phyloP scores from a whole-genome alignment of 2,797 vertebrate genomes.

The Sciurus carolinensis region DNA sequence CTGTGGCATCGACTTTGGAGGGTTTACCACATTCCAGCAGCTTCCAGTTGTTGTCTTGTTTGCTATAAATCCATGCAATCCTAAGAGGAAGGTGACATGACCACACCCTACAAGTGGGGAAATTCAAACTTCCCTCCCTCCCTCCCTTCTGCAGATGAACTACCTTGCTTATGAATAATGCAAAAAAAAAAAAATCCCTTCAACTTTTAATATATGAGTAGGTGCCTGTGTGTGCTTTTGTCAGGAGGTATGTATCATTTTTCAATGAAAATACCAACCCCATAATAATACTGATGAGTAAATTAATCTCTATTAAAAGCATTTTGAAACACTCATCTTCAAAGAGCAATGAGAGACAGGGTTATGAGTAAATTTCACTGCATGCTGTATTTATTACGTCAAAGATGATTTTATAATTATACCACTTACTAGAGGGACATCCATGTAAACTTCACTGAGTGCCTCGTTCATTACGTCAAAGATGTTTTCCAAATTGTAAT shows the following conservation, averaged over 20 bases:
- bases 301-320: constrained; percentile 76
- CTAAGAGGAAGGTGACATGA: background rate
- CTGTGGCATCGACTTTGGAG: background rate
- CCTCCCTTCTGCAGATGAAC: background rate
- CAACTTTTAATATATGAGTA: constrained; percentile 24
- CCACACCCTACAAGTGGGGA: constrained; percentile 25
- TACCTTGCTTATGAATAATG: background rate
- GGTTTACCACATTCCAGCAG: background rate
- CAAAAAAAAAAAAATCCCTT: background rate
- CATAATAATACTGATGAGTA: constrained; percentile 49
- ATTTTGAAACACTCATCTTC: constrained; percentile 75
- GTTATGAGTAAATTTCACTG: constrained; percentile 42
- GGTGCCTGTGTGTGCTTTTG: background rate
- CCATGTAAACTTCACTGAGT: constrained; percentile 5
- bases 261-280: constrained; percentile 51
- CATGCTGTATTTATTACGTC: constrained; percentile 42
- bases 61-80: constrained; percentile 29
- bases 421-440: constrained; percentile 39
- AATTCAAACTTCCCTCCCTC: background rate
- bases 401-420: constrained; percentile 56
- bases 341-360: constrained; percentile 71
- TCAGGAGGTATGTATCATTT: constrained; percentile 10
- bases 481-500: constrained; percentile 60
- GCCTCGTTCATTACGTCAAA: constrained; percentile 56
- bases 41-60: background rate